Percentiles rank a stretch among this genome's conserved stretches.
These are phyloP conservation scores for Hexactinellida sp. DNA, from an alignment of 37 sponge, comb jelly and placozoan genomes.

Conservation along the genomic window DNA sequence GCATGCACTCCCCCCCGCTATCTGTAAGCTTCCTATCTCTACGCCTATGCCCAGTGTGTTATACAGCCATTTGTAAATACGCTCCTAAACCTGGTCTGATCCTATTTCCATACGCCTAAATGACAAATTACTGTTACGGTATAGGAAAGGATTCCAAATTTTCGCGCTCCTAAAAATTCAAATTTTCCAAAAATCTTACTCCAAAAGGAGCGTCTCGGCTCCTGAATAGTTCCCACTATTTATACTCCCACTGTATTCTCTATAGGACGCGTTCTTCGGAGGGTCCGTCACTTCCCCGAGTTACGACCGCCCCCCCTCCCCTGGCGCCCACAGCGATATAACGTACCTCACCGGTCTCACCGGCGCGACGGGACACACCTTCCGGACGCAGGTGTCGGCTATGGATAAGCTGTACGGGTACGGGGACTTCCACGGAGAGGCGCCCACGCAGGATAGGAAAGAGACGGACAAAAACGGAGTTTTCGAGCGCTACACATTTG, in stretches of 20 bases:
- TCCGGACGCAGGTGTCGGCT: background rate
- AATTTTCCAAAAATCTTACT: too few species aligned
- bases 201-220: too few species aligned
- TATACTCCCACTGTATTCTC: background rate
- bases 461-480: background rate
- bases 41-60: too few species aligned
- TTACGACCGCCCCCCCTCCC: background rate
- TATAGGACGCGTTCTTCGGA: background rate
- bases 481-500: background rate
- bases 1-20: background rate
- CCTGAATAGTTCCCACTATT: too few species aligned
- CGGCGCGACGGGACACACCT: background rate
- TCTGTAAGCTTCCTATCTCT: background rate
- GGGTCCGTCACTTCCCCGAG: too few species aligned
- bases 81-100: too few species aligned
- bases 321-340: background rate
- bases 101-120: too few species aligned
- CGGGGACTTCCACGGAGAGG: slow-evolving; percentile 11
- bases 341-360: slow-evolving; percentile 13
- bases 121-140: too few species aligned
- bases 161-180: too few species aligned
- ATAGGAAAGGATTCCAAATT: too few species aligned
- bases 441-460: background rate
- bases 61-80: too few species aligned
- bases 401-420: slow-evolving; percentile 16